Percentiles rank a stretch among this genome's conserved stretches.
phyloP scores from a whole-genome alignment of 2,888 invertebrate genomes.

The Apamea sordens region DNA sequence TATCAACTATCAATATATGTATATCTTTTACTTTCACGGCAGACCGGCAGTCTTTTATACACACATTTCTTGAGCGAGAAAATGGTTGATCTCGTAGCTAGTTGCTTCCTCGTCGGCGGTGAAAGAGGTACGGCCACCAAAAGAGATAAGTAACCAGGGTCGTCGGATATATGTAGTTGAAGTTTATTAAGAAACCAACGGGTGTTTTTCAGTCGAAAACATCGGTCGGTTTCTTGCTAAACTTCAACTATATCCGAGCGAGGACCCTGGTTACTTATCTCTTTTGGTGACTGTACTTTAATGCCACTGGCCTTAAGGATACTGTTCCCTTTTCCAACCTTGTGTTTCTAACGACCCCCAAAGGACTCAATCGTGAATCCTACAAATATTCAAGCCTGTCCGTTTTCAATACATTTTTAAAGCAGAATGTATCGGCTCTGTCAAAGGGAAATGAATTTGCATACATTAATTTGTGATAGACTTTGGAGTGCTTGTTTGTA shows the following conservation, averaged over 20 bases:
- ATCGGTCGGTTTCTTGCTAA: no score
- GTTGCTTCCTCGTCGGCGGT: neutral
- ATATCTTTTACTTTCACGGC: neutral
- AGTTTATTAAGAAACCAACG: no score
- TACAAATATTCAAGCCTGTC: constrained; percentile 28
- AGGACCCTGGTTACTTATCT: no score
- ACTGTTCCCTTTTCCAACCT: neutral
- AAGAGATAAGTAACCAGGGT: no score
- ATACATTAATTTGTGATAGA: constrained; percentile 58
- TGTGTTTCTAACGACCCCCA: constrained; percentile 2
- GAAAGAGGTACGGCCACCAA: no score
- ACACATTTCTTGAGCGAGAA: neutral
- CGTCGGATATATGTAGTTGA: no score
- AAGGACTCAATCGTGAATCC: neutral
- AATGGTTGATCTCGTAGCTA: neutral
- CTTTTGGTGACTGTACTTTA: neutral
- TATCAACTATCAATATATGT: neutral
- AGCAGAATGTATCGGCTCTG: constrained; percentile 25
- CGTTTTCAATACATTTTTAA: constrained; percentile 43
- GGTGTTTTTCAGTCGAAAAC: no score
- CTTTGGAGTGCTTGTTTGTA: constrained; percentile 32
- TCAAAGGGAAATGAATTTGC: constrained; percentile 52
- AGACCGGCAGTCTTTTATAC: neutral
- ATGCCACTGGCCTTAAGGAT: neutral
- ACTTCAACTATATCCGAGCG: no score